Evolutionary conservation across 2,797 vertebrate species (phyloP), one percentile per base, ranked within the genome.

Genomic region (Xenopus petersii): DNA sequence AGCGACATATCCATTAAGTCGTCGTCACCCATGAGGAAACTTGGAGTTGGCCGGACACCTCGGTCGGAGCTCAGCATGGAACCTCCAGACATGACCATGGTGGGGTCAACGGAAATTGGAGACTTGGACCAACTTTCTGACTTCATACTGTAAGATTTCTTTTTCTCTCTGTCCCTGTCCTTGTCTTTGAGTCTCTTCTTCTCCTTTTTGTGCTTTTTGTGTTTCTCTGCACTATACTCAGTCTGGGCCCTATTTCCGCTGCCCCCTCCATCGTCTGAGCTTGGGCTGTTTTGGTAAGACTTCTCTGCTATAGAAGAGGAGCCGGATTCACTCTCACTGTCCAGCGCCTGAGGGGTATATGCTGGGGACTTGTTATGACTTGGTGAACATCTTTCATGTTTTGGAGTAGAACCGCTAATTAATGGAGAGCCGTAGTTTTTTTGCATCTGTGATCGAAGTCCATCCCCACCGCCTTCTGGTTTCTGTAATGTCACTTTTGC

Each of bases 121-220:
- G 98, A 98, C 67, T 97, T 94, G 15, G 96, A 98, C 98, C 98
- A 98, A 83, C 91, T 95, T 87, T 98, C 98, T 0, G 95, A 85
- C 83, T 99, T 99, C 71, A 98, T 85, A 55, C 93, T 89, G 65
- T 98, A 95, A 0, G 95, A 94, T 3, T 93, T 89, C 74, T 98
- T 93, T 59, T 95, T 85, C 5, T 98, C 96, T 70, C 95, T 74
- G 10, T 96, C 94, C 0, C 93, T 87, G 42, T 97, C 94, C 64
- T 90, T 60, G 17, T 92, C 92, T 80, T 91, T 93, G 73, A 98
- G 95, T 59, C 96, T 98, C 75, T 95, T 93, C 83, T 97, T 98
- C 83, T 99, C 95, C 78, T 98, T 98, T 89, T 99, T 98, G 91
- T 99, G 97, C 80, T 99, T 99, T 86, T 98, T 99, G 89, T 99